Evolutionary conservation across 35 echinoderm and acorn worm genomes (phyloP), one percentile per base, ranked within the genome.

Genomic region (Lytechinus pictus): DNA sequence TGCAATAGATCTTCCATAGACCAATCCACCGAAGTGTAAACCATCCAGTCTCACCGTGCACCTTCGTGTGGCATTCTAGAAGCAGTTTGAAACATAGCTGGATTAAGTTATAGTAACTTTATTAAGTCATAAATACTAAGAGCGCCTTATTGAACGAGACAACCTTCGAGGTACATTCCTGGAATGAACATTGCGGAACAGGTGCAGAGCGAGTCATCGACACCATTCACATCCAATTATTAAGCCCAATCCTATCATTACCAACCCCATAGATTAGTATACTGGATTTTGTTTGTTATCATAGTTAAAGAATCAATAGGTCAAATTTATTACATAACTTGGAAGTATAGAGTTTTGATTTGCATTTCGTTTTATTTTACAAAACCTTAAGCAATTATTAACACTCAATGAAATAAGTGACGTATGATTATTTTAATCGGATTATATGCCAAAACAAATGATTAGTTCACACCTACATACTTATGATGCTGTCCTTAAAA

Each of bases 41-140:
- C 2, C 4, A 44, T 24, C 19, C 5, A 79, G 19, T 79, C 66
- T 79, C 66, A 16, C 4, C 21, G 66, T 24, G n/a, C 66, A 24
- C 14, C 66, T 24, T 79, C 16, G n/a, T 79, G 66, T 79, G 66
- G 16, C 66, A 79, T 79, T 79, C 66, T 79, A 8, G 66, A 79
- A 79, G 66, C 66, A 79, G 66, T 79, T 79, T 79, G 66, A 79
- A 79, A n/a, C 66, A 79, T 79, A 79, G 66, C 66, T 79, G 19
- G 66, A 79, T 79, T 79, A 79, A 79, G 12, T 19, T 79, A 8
- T 79, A n/a, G 66, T 79, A 79, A 79, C 66, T 79, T 79, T 79
- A 79, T 79, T 79, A 79, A 79, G 66, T 79, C 66, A 79, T 79
- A n/a, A 6, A 79, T 79, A 79, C 66, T 79, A 79, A 79, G 66